These are phyloP conservation scores for Pentalonia nigronervosa DNA, from an alignment of 1,140 invertebrate genomes.

Conservation along the genomic window DNA sequence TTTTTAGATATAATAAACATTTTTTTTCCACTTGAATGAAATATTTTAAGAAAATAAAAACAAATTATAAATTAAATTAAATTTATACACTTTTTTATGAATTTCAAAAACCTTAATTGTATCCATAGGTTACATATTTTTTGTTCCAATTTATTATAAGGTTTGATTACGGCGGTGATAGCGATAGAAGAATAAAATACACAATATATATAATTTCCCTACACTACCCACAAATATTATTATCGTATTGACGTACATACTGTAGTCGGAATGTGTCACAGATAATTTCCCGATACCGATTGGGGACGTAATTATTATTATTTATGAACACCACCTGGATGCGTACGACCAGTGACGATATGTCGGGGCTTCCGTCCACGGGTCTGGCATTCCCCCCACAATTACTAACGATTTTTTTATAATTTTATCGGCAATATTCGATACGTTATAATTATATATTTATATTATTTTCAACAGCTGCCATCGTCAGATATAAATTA, in stretches of 20 bases:
- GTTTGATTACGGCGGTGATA: neutral
- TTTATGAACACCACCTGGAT: neutral
- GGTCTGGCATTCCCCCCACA: neutral
- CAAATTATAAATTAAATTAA: too few species aligned
- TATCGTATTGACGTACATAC: too few species aligned
- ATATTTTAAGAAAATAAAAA: too few species aligned
- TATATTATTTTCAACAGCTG: neutral
- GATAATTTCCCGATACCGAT: neutral
- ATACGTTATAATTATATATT: neutral
- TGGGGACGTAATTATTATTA: neutral
- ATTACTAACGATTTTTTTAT: neutral
- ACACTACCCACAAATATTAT: neutral
- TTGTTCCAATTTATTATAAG: neutral
- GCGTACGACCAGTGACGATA: neutral
- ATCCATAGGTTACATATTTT: neutral
- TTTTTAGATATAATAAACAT: too few species aligned
- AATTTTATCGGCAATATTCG: neutral
- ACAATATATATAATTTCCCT: neutral
- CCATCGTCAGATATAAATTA: neutral
- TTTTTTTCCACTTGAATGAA: too few species aligned
- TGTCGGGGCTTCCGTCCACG: neutral
- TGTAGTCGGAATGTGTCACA: neutral
- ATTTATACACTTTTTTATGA: too few species aligned
- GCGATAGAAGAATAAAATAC: neutral
- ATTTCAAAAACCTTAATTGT: neutral